Evolutionary conservation across 2,797 vertebrate species (phyloP), one percentile per base, ranked within the genome.

Genomic region (Silurus aristotelis): DNA sequence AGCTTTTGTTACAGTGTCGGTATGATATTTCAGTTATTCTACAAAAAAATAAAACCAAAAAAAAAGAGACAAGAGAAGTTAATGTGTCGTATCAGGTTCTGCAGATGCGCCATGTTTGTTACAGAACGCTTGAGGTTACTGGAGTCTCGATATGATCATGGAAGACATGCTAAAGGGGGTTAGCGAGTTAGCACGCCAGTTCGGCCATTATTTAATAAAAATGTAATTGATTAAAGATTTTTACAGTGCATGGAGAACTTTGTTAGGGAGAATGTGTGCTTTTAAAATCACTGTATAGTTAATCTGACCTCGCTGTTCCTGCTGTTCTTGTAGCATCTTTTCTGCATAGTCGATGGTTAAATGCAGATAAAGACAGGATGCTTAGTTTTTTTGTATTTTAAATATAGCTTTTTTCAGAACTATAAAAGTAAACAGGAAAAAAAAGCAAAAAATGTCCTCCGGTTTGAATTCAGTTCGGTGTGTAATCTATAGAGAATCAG

Each of bases 1-100:
- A 46, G 31, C 43, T 72, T 55, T 77, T 55, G 8, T 79, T 56
- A 67, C 58, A 20, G 64, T 56, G 43, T 80, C n/a, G 87, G 83
- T 86, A 87, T 75, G 82, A 61, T 66, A 80, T 71, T 76, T 66
- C 60, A 6, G 4, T 86, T 76, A 20, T 56, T 80, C 25, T 43
- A 22, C 20, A 15, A 7, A 46, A 46, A 8, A 20, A 58, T 52
- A 10, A 71, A 19, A 9, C 60, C 2, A 31, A 8, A 52, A n/a
- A n/a, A 9, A 52, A 10, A 52, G 48, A 52, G 48, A 52, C 1
- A 52, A 52, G 48, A 52, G 6, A 25, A 10, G 22, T 0, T 48
- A n/a, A n/a, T 12, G 6, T 64, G 43, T 73, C n/a, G 19, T 58
- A 17, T 63, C 31, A 46, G n/a, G n/a, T 6, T 61, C 25, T 12